Percentiles rank a stretch among this genome's conserved stretches.
Conservation (phyloP, 30 jellyfish, hydroid and myxozoan genomes). For the Aurelia aurita region DNA sequence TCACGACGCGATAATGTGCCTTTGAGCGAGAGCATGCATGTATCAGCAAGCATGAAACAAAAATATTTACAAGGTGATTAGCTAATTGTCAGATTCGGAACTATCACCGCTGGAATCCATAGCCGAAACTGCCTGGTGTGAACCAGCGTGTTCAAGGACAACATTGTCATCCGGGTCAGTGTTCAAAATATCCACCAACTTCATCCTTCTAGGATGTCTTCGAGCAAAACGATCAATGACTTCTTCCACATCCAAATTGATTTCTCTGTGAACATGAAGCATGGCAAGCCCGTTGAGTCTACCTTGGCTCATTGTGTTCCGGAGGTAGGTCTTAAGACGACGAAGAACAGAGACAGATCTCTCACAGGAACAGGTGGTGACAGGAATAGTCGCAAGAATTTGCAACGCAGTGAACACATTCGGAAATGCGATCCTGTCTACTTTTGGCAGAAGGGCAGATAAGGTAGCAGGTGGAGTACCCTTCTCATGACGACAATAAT, state of each 20-base stretch:
- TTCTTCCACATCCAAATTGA: neutral
- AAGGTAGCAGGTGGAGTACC: conserved; percentile 9
- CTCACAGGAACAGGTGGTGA: conserved; percentile 73
- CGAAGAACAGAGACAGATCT: conserved; percentile 64
- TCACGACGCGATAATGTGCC: no score
- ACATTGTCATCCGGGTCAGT: no score
- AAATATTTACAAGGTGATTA: no score
- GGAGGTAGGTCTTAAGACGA: conserved; percentile 46
- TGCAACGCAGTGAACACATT: conserved; percentile 38
- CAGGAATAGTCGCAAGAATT: conserved; percentile 72
- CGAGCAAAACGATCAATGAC: neutral
- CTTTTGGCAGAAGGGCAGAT: conserved; percentile 18
- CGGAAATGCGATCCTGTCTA: conserved; percentile 47
- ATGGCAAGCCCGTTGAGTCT: conserved; percentile 53
- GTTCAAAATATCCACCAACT: no score
- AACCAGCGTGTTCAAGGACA: no score
- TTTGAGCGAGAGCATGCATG: no score
- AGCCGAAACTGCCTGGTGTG: no score
- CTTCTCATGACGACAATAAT: neutral
- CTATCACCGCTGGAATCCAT: no score
- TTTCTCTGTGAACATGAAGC: conserved; percentile 49
- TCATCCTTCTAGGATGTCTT: neutral
- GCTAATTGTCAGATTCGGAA: no score
- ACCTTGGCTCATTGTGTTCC: conserved; percentile 44
- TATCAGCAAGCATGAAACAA: no score